These are phyloP conservation scores for Cylindroiulus punctatus DNA, from an alignment of 2,888 invertebrate genomes.

Conservation along the genomic window DNA sequence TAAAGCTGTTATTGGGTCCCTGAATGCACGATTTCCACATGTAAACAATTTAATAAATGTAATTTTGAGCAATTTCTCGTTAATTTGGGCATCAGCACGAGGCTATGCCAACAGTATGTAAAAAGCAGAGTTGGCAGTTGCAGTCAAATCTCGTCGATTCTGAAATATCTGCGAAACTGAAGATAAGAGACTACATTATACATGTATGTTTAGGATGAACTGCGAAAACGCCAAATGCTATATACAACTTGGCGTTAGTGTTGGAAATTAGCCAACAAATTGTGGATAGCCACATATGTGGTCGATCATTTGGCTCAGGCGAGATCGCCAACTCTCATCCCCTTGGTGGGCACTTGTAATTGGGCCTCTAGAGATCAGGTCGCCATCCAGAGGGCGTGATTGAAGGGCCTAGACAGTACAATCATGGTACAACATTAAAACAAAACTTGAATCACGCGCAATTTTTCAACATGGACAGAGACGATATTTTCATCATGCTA, in stretches of 20 bases:
- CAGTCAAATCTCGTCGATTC: not conserved
- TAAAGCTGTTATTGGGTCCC: too few species aligned
- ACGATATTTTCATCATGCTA: too few species aligned
- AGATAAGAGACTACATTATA: slow-evolving; percentile 8
- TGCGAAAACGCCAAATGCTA: slow-evolving; percentile 24
- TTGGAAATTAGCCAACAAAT: slow-evolving; percentile 42
- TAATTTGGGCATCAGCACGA: not conserved
- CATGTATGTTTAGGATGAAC: not conserved
- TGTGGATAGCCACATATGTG: slow-evolving; percentile 6
- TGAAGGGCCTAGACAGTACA: not conserved
- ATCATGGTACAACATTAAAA: not conserved
- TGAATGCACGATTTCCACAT: too few species aligned
- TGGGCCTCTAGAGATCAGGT: slow-evolving; percentile 10
- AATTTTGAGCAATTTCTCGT: too few species aligned
- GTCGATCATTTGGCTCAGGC: not conserved
- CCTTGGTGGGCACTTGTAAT: slow-evolving; percentile 4
- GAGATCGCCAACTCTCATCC: slow-evolving; percentile 36
- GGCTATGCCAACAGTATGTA: not conserved
- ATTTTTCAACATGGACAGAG: too few species aligned
- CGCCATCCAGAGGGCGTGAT: not conserved
- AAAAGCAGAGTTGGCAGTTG: slow-evolving; percentile 5
- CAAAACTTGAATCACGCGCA: not conserved
- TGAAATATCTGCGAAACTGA: slow-evolving; percentile 13
- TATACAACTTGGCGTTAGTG: slow-evolving; percentile 9
- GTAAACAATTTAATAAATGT: too few species aligned